These are phyloP conservation scores for Syngnathoides biaculeatus DNA, from an alignment of 2,113 vertebrate genomes.

Conservation along the genomic window DNA sequence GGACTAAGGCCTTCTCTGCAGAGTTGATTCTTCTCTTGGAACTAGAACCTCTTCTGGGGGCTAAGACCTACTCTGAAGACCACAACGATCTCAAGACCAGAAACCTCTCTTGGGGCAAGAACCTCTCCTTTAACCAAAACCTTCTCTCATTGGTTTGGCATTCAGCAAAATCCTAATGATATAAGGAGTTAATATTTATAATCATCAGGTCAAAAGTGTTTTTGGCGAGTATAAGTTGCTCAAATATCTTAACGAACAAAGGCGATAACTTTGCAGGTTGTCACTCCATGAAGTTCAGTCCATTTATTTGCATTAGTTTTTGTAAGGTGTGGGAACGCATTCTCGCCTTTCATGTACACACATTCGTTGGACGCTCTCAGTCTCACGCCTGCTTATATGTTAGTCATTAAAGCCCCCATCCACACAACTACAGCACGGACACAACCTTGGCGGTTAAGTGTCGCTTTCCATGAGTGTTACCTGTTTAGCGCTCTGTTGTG, in stretches of 20 bases:
- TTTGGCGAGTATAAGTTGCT: background rate
- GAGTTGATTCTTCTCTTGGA: background rate
- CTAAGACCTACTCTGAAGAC: background rate
- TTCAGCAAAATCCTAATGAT: background rate
- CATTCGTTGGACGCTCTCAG: background rate
- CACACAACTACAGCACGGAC: background rate
- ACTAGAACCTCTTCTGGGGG: background rate
- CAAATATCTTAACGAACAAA: background rate
- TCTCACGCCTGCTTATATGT: background rate
- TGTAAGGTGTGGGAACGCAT: slow-evolving; percentile 8
- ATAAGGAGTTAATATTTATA: too few species aligned
- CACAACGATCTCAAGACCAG: background rate
- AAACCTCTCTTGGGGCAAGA: background rate
- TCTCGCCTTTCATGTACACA: slow-evolving; percentile 18
- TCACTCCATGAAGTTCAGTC: background rate
- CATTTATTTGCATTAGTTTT: background rate
- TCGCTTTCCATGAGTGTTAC: slow-evolving; percentile 34
- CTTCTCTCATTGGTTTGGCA: background rate
- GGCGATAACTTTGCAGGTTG: background rate
- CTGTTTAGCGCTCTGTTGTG: slow-evolving; percentile 23
- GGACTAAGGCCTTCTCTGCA: background rate
- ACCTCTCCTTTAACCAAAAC: background rate
- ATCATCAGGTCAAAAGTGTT: background rate
- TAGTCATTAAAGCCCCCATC: background rate
- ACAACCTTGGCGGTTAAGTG: background rate